A percentile compares a stretch with the other conserved stretches of the same genome.
phyloP scores from a whole-genome alignment of 2,797 vertebrate genomes.

The Leuciscus waleckii region DNA sequence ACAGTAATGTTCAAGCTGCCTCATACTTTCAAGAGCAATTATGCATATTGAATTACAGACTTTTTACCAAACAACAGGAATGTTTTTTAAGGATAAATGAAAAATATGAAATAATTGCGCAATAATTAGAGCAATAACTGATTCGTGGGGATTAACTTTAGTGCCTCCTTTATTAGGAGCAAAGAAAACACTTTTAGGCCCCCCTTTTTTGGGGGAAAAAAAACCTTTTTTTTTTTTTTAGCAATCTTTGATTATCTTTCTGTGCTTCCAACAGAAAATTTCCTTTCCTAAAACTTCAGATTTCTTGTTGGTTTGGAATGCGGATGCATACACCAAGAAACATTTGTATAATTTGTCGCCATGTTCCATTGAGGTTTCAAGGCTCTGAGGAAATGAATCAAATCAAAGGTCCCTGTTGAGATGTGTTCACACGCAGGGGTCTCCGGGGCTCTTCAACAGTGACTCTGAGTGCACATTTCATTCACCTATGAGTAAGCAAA shows the following conservation, averaged over 20 bases:
- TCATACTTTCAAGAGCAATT: slow-evolving; percentile 19
- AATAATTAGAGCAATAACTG: slow-evolving; percentile 12
- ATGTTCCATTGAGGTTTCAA: neutral
- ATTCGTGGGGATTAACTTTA: neutral
- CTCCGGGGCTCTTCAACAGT: neutral
- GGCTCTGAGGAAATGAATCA: neutral
- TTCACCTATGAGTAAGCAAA: slow-evolving; percentile 43
- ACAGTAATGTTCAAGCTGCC: slow-evolving; percentile 9
- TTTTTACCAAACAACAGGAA: slow-evolving; percentile 20
- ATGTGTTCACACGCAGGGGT: slow-evolving; percentile 7
- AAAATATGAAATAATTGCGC: neutral
- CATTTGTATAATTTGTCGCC: neutral
- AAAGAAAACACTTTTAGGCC: too few relatives aligned
- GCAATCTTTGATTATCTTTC: neutral
- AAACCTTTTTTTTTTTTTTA: neutral
- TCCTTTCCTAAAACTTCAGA: neutral
- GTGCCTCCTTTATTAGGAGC: neutral
- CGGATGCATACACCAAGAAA: neutral
- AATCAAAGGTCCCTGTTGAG: neutral
- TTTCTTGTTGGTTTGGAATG: slow-evolving; percentile 11
- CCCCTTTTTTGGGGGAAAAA: too few relatives aligned
- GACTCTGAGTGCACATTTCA: neutral
- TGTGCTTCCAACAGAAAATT: neutral
- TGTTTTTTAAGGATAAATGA: neutral
- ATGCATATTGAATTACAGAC: neutral